A percentile compares a stretch with the other conserved stretches of the same genome.
Conservation (phyloP, 2,113 vertebrate species). For the Bostrychus sinensis region DNA sequence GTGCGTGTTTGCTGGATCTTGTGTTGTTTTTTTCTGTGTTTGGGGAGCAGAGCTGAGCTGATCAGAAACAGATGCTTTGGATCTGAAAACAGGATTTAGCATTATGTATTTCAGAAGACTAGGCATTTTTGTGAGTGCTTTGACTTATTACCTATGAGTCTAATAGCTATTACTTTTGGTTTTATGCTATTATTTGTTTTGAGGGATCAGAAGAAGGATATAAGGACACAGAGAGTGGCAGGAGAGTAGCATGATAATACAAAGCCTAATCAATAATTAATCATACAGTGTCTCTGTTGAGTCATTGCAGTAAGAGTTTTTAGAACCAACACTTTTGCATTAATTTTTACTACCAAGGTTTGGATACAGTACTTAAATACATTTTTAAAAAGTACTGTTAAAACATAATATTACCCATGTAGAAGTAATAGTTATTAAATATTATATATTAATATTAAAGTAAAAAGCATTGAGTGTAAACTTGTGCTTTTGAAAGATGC, state of each 20-base stretch:
- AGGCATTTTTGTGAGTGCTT: no score
- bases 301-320: constrained; percentile 28
- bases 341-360: no score
- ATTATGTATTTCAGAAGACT: neutral
- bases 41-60: neutral
- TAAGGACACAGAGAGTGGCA: neutral
- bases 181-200: neutral
- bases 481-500: no score
- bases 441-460: no score
- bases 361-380: no score
- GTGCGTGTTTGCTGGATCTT: neutral
- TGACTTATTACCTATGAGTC: no score
- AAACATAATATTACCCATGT: no score
- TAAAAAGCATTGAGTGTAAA: no score
- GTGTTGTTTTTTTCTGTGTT: neutral
- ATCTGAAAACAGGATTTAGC: neutral
- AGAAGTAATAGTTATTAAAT: no score
- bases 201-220: neutral
- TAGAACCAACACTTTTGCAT: neutral
- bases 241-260: constrained; percentile 6
- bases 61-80: neutral
- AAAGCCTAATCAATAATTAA: constrained; percentile 34
- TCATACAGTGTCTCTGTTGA: constrained; percentile 4
- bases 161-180: neutral
- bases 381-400: no score